Evolutionary conservation across 2,113 vertebrate species (phyloP).

Genomic region (Enhydra lutris): DNA sequence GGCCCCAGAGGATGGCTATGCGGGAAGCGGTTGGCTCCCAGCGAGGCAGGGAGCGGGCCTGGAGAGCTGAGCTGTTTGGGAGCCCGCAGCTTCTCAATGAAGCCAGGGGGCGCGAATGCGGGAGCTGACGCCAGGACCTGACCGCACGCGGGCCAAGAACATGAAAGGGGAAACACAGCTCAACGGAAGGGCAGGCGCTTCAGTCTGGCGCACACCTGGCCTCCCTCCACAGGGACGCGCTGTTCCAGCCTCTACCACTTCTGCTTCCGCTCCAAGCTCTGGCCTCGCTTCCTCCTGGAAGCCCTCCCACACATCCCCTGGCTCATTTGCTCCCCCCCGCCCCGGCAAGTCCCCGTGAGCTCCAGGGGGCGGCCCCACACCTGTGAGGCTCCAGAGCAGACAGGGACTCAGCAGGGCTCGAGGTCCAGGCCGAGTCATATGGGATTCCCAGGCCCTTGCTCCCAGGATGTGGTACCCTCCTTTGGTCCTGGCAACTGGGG

Average conservation of each 20-base stretch:
- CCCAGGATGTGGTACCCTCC: background rate
- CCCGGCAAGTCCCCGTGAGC: background rate
- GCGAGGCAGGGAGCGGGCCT: background rate
- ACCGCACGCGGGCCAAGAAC: background rate
- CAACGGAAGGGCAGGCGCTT: fast-evolving
- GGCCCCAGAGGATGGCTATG: background rate
- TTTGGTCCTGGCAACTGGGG: background rate
- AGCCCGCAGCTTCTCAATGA: background rate
- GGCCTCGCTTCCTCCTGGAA: background rate
- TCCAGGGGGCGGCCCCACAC: background rate
- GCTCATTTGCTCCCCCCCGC: background rate
- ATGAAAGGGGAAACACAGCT: fast-evolving
- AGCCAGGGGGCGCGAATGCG: background rate
- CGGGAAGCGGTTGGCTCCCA: background rate
- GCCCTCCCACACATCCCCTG: background rate
- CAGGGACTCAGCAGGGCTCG: background rate
- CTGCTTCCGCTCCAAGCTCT: background rate
- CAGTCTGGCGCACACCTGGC: fast-evolving
- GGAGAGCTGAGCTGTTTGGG: background rate
- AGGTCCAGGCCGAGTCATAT: background rate
- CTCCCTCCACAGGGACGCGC: fast-evolving
- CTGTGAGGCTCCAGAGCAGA: background rate
- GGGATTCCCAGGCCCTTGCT: fast-evolving
- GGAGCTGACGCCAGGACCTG: fast-evolving
- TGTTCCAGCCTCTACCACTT: background rate